Evolutionary conservation across 2,797 vertebrate genomes (phyloP).

Genomic region (Sardinella longiceps): DNA sequence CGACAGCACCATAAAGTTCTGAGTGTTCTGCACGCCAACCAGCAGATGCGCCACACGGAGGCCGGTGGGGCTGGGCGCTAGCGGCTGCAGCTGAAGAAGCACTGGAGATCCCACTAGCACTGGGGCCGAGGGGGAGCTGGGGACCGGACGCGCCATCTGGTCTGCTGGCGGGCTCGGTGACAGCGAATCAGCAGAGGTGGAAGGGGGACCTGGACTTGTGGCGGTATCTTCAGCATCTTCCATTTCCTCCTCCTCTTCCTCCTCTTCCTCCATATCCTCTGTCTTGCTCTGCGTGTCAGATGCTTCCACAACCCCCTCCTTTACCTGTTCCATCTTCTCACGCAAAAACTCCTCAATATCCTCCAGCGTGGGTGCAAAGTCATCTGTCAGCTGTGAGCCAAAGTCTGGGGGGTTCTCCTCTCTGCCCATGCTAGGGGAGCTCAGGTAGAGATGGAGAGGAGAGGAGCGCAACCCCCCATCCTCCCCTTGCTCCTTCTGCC

Average conservation of each 20-base stretch:
- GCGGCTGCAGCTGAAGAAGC: constrained; percentile 75
- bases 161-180: constrained; percentile 16
- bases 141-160: not conserved
- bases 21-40: constrained; percentile 74
- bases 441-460: constrained; percentile 54
- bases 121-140: constrained; percentile 48
- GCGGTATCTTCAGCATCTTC: not conserved
- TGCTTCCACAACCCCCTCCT: constrained; percentile 61
- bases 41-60: constrained; percentile 75
- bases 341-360: constrained; percentile 89
- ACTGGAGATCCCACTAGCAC: constrained; percentile 69
- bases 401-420: constrained; percentile 76
- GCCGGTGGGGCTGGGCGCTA: constrained; percentile 64
- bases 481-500: constrained; percentile 65
- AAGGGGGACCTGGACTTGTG: not conserved
- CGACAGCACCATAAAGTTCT: constrained; percentile 73
- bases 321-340: constrained; percentile 79
- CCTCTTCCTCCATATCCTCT: constrained; percentile 52
- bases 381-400: constrained; percentile 67
- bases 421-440: constrained; percentile 39
- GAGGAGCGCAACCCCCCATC: constrained; percentile 46
- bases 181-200: constrained; percentile 37
- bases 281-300: constrained; percentile 55
- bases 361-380: constrained; percentile 85
- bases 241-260: constrained; percentile 33